Conservation (phyloP, 2,888 invertebrate genomes). For the Hemicrepidius hirtus region DNA sequence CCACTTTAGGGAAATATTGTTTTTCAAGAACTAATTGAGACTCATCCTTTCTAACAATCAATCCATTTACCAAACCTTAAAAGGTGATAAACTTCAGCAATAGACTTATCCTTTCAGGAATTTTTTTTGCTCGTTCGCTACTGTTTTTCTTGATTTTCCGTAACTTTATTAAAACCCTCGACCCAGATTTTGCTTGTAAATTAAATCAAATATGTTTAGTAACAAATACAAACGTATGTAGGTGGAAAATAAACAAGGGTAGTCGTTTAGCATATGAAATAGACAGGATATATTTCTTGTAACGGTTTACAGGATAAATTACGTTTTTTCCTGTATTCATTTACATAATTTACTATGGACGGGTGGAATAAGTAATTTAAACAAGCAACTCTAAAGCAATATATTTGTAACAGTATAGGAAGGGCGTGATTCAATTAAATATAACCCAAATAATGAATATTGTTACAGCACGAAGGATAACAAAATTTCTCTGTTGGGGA, state of each 20-base stretch:
- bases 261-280: constrained; percentile 40
- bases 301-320: constrained; percentile 37
- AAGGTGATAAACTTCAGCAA: too few species aligned
- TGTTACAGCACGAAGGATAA: background rate
- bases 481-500: too few species aligned
- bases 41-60: background rate
- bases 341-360: constrained; percentile 42
- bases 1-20: background rate
- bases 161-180: too few species aligned
- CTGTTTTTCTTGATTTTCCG: too few species aligned
- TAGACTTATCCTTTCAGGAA: too few species aligned
- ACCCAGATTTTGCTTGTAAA: too few species aligned
- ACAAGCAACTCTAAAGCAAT: constrained; percentile 28
- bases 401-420: constrained; percentile 19
- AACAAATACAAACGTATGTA: background rate
- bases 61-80: too few species aligned
- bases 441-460: constrained; percentile 8
- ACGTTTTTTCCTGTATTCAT: constrained; percentile 40
- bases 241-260: background rate
- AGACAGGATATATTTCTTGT: constrained; percentile 31
- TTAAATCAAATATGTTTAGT: background rate
- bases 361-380: constrained; percentile 40
- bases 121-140: too few species aligned
- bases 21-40: background rate
- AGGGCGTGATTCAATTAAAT: constrained; percentile 31